Conservation (phyloP, 2,797 vertebrate genomes). For the Philypnodon macrostomus region DNA sequence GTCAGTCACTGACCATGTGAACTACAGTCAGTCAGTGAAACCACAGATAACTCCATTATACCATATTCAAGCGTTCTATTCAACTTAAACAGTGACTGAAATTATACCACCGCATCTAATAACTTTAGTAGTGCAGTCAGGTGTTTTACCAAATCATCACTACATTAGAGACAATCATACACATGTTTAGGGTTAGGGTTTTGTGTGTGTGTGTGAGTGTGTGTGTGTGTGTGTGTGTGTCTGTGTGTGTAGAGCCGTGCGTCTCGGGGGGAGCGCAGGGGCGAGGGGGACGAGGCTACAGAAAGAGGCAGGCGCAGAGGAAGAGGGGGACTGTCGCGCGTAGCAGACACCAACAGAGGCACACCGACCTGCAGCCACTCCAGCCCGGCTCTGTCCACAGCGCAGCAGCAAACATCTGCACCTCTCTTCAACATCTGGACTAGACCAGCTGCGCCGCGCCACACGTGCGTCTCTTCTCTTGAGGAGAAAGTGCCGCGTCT, state of each 20-base stretch:
- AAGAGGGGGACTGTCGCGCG: slow-evolving; percentile 37
- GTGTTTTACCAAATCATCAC: too few relatives aligned
- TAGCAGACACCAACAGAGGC: slow-evolving; percentile 52
- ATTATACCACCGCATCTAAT: too few relatives aligned
- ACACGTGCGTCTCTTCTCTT: background rate
- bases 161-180: too few relatives aligned
- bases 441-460: slow-evolving; percentile 5
- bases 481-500: slow-evolving; percentile 50
- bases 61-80: slow-evolving; percentile 27
- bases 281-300: slow-evolving; percentile 7
- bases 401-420: slow-evolving; percentile 23
- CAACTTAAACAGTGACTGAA: slow-evolving; percentile 26
- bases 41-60: slow-evolving; percentile 44
- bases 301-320: slow-evolving; percentile 36
- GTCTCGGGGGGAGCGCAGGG: slow-evolving; percentile 20
- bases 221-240: slow-evolving; percentile 1
- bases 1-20: slow-evolving; percentile 51
- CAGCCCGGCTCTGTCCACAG: slow-evolving; percentile 33
- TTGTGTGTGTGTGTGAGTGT: background rate
- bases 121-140: too few relatives aligned
- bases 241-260: slow-evolving; percentile 39
- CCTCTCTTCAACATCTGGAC: slow-evolving; percentile 35
- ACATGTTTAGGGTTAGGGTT: too few relatives aligned
- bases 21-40: slow-evolving; percentile 9
- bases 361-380: slow-evolving; percentile 44